Evolutionary conservation across 2,113 vertebrate species (phyloP).

Genomic region (Proterorhinus semilunaris): DNA sequence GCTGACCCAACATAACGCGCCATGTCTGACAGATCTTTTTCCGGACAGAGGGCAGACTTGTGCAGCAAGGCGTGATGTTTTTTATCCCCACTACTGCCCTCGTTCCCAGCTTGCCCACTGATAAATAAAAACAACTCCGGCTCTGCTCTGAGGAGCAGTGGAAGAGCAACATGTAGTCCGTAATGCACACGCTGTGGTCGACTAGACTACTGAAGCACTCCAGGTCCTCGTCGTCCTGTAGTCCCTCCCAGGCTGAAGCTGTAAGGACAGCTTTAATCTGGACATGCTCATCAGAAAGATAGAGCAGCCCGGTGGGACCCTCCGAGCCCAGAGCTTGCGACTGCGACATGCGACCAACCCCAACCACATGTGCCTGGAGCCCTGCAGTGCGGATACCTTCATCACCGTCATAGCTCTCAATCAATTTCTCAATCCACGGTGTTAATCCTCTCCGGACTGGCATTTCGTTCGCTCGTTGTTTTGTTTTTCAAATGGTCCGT

Average conservation of each 20-base stretch:
- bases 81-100: constrained; percentile 15
- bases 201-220: constrained; percentile 53
- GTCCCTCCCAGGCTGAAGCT: constrained; percentile 43
- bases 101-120: constrained; percentile 31
- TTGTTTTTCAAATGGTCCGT: background rate
- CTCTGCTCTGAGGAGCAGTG: constrained; percentile 34
- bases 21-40: constrained; percentile 46
- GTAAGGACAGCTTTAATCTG: constrained; percentile 63
- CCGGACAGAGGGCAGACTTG: constrained; percentile 26
- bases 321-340: constrained; percentile 38
- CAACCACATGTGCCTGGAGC: constrained; percentile 56
- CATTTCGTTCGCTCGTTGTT: background rate
- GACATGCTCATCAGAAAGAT: constrained; percentile 60
- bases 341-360: constrained; percentile 40
- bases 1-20: constrained; percentile 19
- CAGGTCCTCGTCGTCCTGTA: constrained; percentile 53
- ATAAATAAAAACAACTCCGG: constrained; percentile 49
- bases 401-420: constrained; percentile 29
- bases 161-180: constrained; percentile 46
- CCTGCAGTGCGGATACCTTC: background rate
- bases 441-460: background rate
- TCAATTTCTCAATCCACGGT: constrained; percentile 60
- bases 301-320: constrained; percentile 39
- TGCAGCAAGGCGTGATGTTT: constrained; percentile 36
- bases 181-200: constrained; percentile 42